Percentiles rank a stretch among this genome's conserved stretches.
Evolutionary conservation across 1,140 invertebrate species (phyloP).

Genomic region (Drosophila micromelanica): DNA sequence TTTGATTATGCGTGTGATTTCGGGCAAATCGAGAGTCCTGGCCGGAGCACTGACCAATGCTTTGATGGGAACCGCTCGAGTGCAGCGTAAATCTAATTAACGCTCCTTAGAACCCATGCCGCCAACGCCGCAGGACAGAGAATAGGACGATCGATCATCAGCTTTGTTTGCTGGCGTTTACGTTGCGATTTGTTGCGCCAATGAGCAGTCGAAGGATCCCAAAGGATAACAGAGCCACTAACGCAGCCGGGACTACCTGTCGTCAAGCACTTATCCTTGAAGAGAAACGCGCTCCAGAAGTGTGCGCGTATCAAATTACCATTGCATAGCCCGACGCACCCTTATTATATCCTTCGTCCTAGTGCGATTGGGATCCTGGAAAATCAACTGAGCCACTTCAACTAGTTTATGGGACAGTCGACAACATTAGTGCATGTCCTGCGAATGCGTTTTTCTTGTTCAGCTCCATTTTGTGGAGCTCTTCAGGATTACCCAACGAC

Average conservation of each 20-base stretch:
- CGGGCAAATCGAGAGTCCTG: constrained; percentile 37
- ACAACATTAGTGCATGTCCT: constrained; percentile 25
- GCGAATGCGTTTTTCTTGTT: constrained; percentile 37
- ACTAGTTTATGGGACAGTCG: constrained; percentile 52
- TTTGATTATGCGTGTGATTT: constrained; percentile 59
- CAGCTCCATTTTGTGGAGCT: constrained; percentile 5
- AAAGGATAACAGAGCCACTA: constrained; percentile 1
- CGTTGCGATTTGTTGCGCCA: constrained; percentile 70
- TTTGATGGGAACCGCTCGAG: constrained; percentile 59
- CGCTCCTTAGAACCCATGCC: constrained; percentile 38
- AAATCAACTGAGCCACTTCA: constrained; percentile 15
- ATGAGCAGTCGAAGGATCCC: constrained; percentile 5
- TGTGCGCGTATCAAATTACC: constrained; percentile 75
- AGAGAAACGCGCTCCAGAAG: constrained; percentile 62
- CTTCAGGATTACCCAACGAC: constrained; percentile 14
- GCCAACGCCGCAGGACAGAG: constrained; percentile 28
- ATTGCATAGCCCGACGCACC: constrained; percentile 41
- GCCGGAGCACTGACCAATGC: constrained; percentile 32
- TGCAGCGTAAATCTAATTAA: constrained; percentile 73
- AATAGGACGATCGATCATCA: constrained; percentile 41
- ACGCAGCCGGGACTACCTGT: constrained; percentile 52
- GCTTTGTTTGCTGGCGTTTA: constrained; percentile 52
- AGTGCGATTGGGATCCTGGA: constrained; percentile 19
- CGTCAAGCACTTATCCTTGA: constrained; percentile 14
- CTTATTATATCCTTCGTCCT: constrained; percentile 25